A percentile compares a stretch with the other conserved stretches of the same genome.
phyloP scores from a whole-genome alignment of 2,797 vertebrate species.

The Falco concolor region DNA sequence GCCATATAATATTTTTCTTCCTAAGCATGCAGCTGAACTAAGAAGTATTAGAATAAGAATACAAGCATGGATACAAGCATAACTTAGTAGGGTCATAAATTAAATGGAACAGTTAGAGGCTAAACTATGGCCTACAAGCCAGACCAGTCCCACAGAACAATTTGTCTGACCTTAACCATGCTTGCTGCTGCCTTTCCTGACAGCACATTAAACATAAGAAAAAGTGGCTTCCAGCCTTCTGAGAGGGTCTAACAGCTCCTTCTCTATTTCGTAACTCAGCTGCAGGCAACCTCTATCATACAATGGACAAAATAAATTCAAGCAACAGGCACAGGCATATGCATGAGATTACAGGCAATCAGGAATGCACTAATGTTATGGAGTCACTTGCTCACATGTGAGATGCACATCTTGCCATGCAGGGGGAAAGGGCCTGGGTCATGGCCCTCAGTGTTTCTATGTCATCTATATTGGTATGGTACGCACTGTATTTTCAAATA shows the following conservation, averaged over 20 bases:
- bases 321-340: neutral
- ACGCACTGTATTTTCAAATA: neutral
- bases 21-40: neutral
- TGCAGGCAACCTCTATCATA: neutral
- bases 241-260: neutral
- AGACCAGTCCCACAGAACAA: neutral
- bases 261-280: neutral
- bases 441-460: fast-evolving
- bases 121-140: neutral
- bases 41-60: neutral
- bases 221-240: neutral
- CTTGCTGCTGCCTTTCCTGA: neutral
- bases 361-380: neutral
- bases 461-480: neutral
- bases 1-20: neutral
- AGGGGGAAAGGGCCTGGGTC: neutral
- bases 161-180: neutral
- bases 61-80: neutral
- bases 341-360: neutral
- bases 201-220: neutral
- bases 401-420: neutral
- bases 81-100: neutral
- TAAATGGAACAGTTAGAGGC: neutral
- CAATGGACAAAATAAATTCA: neutral
- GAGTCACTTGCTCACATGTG: neutral